Evolutionary conservation across 2,113 vertebrate genomes (phyloP), one percentile per base, ranked within the genome.

Genomic region (Theropithecus gelada): DNA sequence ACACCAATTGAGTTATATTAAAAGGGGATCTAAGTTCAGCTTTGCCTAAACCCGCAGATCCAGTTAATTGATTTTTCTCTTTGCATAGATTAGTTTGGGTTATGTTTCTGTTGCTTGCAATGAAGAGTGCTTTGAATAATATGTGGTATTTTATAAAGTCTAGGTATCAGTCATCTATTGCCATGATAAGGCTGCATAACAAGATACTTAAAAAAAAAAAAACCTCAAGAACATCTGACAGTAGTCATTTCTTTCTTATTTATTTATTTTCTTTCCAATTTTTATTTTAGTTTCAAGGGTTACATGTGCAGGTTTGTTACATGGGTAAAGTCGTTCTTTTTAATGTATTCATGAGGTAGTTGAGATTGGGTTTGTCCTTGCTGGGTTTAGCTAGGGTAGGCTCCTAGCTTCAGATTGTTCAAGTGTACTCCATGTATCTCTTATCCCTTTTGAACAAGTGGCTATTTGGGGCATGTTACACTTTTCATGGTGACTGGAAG

Each of bases 91-190:
- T 50, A 27, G 10, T 76, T 75, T 76, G 55, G 89, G 43, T 84
- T 76, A 92, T 76, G 20, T 17, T 95, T 90, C 75, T 88, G 10
- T 97, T 94, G 84, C 23, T 91, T 70, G 32, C 16, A 88, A 8
- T 48, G 45, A 27, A 12, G 40, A 87, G 45, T 64, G 7, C n/a
- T 84, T 40, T 90, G 73, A 88, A 43, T 78, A 81, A 43, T 30
- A 55, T 66, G 4, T 23, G 23, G 20, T 88, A 32, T 94, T 90
- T 94, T 45, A 79, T 43, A 88, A 59, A 64, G 17, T 12, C 43
- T 55, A 23, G 64, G 12, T 80, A 43, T 88, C 38, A 70, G 48
- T 27, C 38, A 87, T n/a, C 22, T 94, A 22, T 43, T 94, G 38
- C 57, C 57, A 91, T 32, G 84, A 1, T 43, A 85, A 61, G 61